Base-by-base conservation (phyloP, 2,797 vertebrate species). In the Novumbra hubbsi region DNA sequence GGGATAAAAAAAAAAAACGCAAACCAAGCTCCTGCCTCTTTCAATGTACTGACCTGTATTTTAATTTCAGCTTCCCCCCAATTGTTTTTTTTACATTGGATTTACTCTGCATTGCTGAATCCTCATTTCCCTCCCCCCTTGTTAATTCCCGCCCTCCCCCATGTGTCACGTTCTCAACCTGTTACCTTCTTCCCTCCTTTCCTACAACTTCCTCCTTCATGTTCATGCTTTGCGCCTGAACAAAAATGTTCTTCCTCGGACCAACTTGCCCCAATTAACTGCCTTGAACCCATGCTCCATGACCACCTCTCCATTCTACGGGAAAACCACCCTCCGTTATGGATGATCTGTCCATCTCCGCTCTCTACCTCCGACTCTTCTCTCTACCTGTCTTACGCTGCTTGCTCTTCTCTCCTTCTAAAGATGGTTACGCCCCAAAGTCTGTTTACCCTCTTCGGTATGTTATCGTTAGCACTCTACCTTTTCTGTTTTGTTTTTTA, bases 361-460 rank as follows among this genome's bases (percentile, higher is more conserved):
- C 94, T 95, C 93, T 94, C 94, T 95, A 94, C 95, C 95, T 97
- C 94, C 70, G 94, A 94, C 95, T 96, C 94, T 95, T 60, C 52
- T 98, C 96, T 98, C 96, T 98, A 94, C 94, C 95, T 96, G 95
- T 96, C 95, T 96, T 95, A 96, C 91, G 95, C 95, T 96, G 95
- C 95, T 98, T 98, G 96, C 96, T 97, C 95, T 96, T 96, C 94
- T 96, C 95, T 96, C 95, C 95, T 95, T 96, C 95, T 96, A 96
- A 96, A 96, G 95, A 96, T 96, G 96, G 95, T 96, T 95, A 95
- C 96, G 95, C 96, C 96, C 94, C 95, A 96, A 95, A 96, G 95
- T 96, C 95, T 96, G 93, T 96, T 96, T 96, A 96, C 95, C 95
- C 96, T 96, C 95, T 96, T 96, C 95, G 96, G 96, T 96, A 96